Evolutionary conservation across 2,113 vertebrate genomes (phyloP).

Genomic region (Todiramphus saurophagus): DNA sequence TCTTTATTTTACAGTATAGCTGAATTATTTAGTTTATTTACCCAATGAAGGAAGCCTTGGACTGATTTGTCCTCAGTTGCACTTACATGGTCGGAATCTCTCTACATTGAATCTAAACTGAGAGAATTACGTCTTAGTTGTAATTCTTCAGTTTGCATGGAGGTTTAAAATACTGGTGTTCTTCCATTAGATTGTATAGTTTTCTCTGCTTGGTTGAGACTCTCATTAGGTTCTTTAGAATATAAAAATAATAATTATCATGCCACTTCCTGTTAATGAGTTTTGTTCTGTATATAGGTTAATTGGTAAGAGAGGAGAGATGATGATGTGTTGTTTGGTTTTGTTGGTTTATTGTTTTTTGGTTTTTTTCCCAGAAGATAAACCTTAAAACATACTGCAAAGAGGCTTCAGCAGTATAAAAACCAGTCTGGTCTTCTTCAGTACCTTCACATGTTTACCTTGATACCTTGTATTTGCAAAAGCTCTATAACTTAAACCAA

Average conservation of each 20-base stretch:
- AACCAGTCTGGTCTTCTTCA: neutral
- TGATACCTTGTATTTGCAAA: neutral
- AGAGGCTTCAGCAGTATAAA: neutral
- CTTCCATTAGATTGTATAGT: neutral
- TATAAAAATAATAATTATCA: neutral
- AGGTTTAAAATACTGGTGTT: slow-evolving; percentile 2
- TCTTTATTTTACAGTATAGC: neutral
- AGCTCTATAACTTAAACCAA: neutral
- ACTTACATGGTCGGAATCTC: neutral
- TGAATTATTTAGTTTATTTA: slow-evolving; percentile 8
- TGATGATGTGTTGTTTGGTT: neutral
- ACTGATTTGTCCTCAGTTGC: neutral
- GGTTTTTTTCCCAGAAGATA: neutral
- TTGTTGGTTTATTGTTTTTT: neutral
- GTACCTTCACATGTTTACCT: neutral
- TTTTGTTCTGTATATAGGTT: neutral
- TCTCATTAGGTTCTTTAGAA: neutral
- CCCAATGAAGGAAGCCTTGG: neutral
- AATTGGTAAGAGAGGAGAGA: neutral
- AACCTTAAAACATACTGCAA: neutral
- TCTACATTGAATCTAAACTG: neutral
- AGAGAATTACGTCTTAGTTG: neutral
- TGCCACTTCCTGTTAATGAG: neutral
- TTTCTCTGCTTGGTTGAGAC: neutral
- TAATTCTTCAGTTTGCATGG: neutral